Conservation (phyloP, 2,888 invertebrate genomes). For the Tipula unca region DNA sequence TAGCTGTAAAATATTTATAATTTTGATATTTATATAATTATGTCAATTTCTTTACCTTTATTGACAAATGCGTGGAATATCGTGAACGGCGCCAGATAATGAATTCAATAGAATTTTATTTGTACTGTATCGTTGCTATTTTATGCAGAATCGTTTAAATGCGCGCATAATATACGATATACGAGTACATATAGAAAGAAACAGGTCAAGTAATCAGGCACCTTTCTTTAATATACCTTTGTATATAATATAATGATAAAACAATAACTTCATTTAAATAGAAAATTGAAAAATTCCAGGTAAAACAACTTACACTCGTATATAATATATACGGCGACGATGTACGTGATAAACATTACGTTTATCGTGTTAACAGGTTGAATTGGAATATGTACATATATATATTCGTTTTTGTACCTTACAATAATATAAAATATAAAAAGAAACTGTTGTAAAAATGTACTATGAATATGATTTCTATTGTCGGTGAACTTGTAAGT, state of each 20-base stretch:
- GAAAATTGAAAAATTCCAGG: neutral
- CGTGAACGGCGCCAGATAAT: neutral
- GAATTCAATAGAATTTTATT: neutral
- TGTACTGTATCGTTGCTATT: neutral
- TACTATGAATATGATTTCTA: neutral
- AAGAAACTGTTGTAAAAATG: neutral
- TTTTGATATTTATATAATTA: too few species aligned
- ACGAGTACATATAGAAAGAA: too few species aligned
- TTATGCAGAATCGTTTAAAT: neutral
- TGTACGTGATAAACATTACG: neutral
- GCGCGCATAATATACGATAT: neutral
- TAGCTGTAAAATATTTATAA: neutral
- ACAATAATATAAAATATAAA: neutral
- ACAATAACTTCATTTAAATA: neutral
- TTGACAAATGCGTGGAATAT: neutral
- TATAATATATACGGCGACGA: neutral
- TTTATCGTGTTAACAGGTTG: constrained; percentile 14
- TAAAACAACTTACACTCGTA: neutral
- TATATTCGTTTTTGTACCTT: neutral
- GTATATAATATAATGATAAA: neutral
- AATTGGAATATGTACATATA: too few species aligned
- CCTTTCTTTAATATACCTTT: neutral
- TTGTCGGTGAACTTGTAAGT: neutral
- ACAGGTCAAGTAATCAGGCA: neutral
- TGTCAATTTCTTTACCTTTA: constrained; percentile 34